These are phyloP conservation scores for Odocoileus hemionus DNA, from an alignment of 2,113 vertebrate species.

Conservation along the genomic window DNA sequence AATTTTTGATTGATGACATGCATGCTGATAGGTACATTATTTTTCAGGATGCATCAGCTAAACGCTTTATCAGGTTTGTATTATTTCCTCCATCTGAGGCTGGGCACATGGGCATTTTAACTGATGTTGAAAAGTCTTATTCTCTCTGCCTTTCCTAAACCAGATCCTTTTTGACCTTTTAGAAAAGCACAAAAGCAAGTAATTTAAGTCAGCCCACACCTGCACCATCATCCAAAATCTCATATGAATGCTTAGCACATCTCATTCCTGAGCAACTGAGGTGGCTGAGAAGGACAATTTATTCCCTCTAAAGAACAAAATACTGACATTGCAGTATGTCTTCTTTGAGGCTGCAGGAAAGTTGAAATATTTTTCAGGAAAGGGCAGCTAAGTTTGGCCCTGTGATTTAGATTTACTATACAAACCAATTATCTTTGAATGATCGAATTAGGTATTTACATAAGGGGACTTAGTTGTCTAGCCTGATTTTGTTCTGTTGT, in stretches of 20 bases:
- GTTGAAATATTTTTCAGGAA: neutral
- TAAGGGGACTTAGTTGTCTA: neutral
- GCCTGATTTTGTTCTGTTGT: neutral
- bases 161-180: constrained; percentile 61
- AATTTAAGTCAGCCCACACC: constrained; percentile 66
- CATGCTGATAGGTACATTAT: neutral
- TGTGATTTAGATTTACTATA: neutral
- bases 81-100: constrained; percentile 22
- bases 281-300: neutral
- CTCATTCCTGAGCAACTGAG: neutral
- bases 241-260: neutral
- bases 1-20: constrained; percentile 26
- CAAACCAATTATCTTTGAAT: constrained; percentile 1
- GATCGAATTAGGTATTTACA: neutral
- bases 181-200: constrained; percentile 53
- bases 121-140: constrained; percentile 48
- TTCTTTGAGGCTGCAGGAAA: neutral
- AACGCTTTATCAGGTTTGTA: constrained; percentile 16
- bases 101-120: constrained; percentile 49
- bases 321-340: constrained; percentile 5
- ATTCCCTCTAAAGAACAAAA: constrained; percentile 31
- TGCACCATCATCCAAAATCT: constrained; percentile 49
- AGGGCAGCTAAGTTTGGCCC: neutral
- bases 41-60: neutral
- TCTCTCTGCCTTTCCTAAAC: constrained; percentile 45